Evolutionary conservation across 2,797 vertebrate genomes (phyloP), one percentile per base, ranked within the genome.

Genomic region (Esox lucius): DNA sequence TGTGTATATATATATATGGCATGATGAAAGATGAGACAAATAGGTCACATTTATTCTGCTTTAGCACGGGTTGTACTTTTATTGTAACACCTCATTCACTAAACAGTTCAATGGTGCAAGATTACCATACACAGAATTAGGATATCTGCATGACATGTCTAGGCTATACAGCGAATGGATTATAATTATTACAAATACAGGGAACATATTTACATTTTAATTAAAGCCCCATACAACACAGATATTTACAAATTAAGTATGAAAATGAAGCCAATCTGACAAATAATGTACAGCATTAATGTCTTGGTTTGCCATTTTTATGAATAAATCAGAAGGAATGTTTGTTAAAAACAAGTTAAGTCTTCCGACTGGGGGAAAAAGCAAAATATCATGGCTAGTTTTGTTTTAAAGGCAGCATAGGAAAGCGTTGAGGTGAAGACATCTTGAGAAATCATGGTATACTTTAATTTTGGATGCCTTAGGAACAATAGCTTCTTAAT

Each of bases 181-280:
- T 97, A 94, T 95, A 96, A 95, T 97, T 96, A 98, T 97, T 99
- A 99, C 97, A 98, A 99, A 99, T 98, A 98, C 97, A 95, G 95
- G 95, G 97, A 96, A 95, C 96, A 91, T 99, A 99, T 99, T 98
- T 99, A 99, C 98, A 99, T 94, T 97, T 97, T 95, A 96, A 96
- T 96, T 96, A 94, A 96, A 97, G 96, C 97, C 96, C 96, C 95
- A 94, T 96, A 96, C 96, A 93, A 97, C 95, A 75, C 90, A 94
- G 94, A 94, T 99, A 99, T 99, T 99, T 99, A 99, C 98, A 98
- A 96, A 97, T 95, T 95, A 96, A 97, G 92, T 94, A 96, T 96
- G 96, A 95, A 96, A 96, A 96, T 94, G 94, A 95, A 96, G 94
- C 93, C 90, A 95, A 92, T 94, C 93, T 90, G 93, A 95, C 89